Base-by-base conservation (phyloP, 2,113 vertebrate species). In the Amblyopsis rosae region DNA sequence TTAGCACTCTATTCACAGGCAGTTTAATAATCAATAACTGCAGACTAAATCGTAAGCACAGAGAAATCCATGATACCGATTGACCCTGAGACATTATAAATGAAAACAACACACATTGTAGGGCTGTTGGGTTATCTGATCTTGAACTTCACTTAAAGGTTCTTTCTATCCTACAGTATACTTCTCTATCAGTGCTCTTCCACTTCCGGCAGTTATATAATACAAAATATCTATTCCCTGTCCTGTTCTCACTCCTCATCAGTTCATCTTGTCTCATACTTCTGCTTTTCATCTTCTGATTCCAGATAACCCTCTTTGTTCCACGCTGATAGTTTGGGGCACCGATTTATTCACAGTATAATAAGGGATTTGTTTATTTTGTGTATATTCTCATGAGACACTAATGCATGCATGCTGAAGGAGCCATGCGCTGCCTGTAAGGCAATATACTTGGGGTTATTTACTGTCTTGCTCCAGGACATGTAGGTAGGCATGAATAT, bases 1-100 rank as follows among this genome's bases (percentile, higher is more conserved):
- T 75, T 35, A 76, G 69, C 63, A 81, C 63, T 62, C 46, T 26
- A 26, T 26, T 26, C 26, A 26, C 50, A 47, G 12, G 15, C 57
- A 60, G 59, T 16, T 62, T 13, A 57, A 60, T 67, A 74, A 75
- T 75, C 68, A 79, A 33, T 62, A 51, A 49, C 17, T 0, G 1
- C n/a, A 26, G 26, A 26, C 26, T 26, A 26, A 26, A 26, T 26
- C 26, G 26, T 26, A 26, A 26, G 26, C 26, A 26, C 26, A 11
- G n/a, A 66, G 48, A 73, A 75, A 77, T 80, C 59, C 66, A 73
- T 77, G 61, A 41, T 19, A 64, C 12, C n/a, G 70, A 71, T 67
- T 19, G 11, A 58, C 19, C 17, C 0, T 32, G 19, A 58, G 56
- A 9, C 9, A 32, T 57, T 57, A 32, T 12, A 54, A 46, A 72